phyloP scores from a whole-genome alignment of 2,113 vertebrate species.

The Amazona guildingii region DNA sequence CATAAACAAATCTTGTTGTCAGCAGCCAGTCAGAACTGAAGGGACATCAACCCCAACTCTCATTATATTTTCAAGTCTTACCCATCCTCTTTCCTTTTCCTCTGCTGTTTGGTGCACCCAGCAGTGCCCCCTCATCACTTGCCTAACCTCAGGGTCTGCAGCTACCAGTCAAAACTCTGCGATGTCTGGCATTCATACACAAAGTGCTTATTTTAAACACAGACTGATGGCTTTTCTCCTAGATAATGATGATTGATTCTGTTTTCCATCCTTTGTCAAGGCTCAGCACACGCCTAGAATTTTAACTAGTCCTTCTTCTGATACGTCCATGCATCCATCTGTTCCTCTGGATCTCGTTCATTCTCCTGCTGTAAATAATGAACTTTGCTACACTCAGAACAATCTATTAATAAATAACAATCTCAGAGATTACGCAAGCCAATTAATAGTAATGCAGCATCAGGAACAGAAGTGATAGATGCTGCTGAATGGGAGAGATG shows the following conservation, averaged over 20 bases:
- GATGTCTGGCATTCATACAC: background rate
- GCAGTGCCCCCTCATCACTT: background rate
- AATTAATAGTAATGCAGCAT: conserved; percentile 43
- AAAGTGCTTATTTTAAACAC: conserved; percentile 51
- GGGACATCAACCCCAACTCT: background rate
- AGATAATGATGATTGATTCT: conserved; percentile 62
- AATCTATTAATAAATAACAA: conserved; percentile 72
- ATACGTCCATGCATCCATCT: conserved; percentile 39
- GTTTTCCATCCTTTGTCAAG: conserved; percentile 63
- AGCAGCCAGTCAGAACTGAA: background rate
- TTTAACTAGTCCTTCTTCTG: conserved; percentile 47
- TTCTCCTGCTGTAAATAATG: conserved; percentile 61
- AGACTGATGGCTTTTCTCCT: conserved; percentile 45
- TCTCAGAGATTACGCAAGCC: conserved; percentile 33
- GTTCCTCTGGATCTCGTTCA: conserved; percentile 44
- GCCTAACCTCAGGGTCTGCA: background rate
- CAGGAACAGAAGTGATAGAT: background rate
- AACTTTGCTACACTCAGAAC: conserved; percentile 34
- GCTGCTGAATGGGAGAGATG: background rate
- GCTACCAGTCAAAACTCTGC: conserved; percentile 20
- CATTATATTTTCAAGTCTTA: background rate
- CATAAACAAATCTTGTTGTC: background rate
- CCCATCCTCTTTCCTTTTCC: background rate
- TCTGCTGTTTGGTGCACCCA: background rate
- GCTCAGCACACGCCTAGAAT: conserved; percentile 48